These are phyloP conservation scores for Odontothrips loti DNA, from an alignment of 2,888 invertebrate genomes.

Conservation along the genomic window DNA sequence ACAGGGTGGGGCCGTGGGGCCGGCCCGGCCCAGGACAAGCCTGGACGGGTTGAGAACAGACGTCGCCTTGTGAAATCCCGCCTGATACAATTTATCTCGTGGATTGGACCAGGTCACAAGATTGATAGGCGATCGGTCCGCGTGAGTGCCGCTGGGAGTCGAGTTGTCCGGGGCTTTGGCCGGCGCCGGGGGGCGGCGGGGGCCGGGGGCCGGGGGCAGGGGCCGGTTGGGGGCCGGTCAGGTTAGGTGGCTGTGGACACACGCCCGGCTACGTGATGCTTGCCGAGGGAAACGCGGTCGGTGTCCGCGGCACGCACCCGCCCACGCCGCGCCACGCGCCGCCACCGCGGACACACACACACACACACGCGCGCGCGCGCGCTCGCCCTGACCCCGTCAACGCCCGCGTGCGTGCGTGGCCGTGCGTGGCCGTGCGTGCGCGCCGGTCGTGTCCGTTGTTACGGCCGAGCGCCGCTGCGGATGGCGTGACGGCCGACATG, in stretches of 20 bases:
- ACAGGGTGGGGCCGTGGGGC: too few species aligned
- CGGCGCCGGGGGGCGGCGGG: not conserved
- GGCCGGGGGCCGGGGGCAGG: not conserved
- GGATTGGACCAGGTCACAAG: slow-evolving; percentile 14
- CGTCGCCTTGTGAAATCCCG: not conserved
- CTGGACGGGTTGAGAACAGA: too few species aligned
- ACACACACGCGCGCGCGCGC: not conserved
- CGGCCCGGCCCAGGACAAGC: too few species aligned
- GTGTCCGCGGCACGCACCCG: not conserved
- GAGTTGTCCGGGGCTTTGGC: not conserved
- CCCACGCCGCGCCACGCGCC: not conserved
- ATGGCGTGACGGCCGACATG: not conserved
- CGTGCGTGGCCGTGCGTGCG: too few species aligned
- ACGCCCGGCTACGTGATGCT: not conserved
- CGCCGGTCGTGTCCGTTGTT: not conserved
- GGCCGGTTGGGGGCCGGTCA: not conserved
- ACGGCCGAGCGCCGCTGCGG: not conserved
- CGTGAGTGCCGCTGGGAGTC: not conserved
- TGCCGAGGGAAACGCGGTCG: not conserved
- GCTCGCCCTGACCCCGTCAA: too few species aligned
- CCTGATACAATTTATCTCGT: slow-evolving; percentile 17
- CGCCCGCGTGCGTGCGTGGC: not conserved
- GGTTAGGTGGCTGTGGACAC: not conserved
- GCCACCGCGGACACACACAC: not conserved
- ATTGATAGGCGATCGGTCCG: slow-evolving; percentile 2